Evolutionary conservation across 2,113 vertebrate genomes (phyloP), one percentile per base, ranked within the genome.

Genomic region (Hemichromis elongatus): DNA sequence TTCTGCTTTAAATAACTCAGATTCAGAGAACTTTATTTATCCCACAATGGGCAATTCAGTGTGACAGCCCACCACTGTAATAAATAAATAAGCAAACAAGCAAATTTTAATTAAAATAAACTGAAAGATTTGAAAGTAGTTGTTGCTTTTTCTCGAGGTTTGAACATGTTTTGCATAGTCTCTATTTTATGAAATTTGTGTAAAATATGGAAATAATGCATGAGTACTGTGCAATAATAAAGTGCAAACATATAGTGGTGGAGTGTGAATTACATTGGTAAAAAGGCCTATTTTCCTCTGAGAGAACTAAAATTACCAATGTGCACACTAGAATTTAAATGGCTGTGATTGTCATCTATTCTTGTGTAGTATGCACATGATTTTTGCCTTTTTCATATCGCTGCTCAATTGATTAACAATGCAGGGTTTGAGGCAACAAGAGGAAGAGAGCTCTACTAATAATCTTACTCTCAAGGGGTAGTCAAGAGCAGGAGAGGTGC

Each of bases 401-500:
- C 24, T 13, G n/a, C 68, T 90, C 78, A 61, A n/a, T 59, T 85
- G 79, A 90, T 84, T 86, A 66, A 79, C 66, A 78, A 79, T 83
- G 63, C 86, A 75, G 82, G n/a, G 83, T 55, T 63, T 50, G 77
- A 89, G 84, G 86, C 82, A 78, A 86, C 75, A 84, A 88, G 83
- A 90, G 33, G 28, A 18, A 52, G 45, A 75, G 68, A 88, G 80
- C 88, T 89, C 56, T 85, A 55, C 85, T 86, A 86, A 93, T 91
- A 90, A 92, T 82, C 1, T 19, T 77, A 89, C 77, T 82, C 77
- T 93, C 85, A 89, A 95, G 90, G 86, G 92, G 88, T 40, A 50
- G 83, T 90, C 83, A 88, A 93, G 93, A 91, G 88, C 82, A 90
- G 66, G 86, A 94, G 90, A 91, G 90, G 89, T 89, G 89, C 87